Evolutionary conservation across 2,113 vertebrate genomes (phyloP), one percentile per base, ranked within the genome.

Genomic region (Myanophis thanlyinensis): DNA sequence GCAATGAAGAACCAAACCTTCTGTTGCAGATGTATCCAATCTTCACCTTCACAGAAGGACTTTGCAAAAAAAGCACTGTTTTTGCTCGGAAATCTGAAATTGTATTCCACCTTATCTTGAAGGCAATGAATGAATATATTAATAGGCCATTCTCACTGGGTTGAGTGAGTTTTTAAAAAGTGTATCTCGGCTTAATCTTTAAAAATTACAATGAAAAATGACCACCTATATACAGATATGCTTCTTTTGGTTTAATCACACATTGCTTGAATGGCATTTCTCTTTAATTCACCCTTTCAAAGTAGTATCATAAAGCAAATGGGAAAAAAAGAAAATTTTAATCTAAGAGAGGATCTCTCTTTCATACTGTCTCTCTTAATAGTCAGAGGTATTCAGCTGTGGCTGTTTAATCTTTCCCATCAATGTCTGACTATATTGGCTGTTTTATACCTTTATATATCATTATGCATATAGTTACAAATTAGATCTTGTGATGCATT

Each of bases 21-120:
- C 93, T 93, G 22, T 94, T 96, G 94, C 94, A 95, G 96, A 96
- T 96, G 96, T 93, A 56, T 95, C 93, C 97, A 97, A 97, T 95
- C 95, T 97, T 96, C 89, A 8, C 87, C 92, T 94, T 94, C 90
- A 51, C 52, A 0, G 62, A 90, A 94, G 92, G 93, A 89, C 67
- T 91, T 92, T 94, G 86, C 94, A 90, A 95, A 96, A 95, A 96
- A 56, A 91, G 93, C 95, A n/a, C 49, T 91, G 49, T 15, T 89
- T 93, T 94, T 62, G 80, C 92, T 93, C 22, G 35, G 53, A 92
- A 85, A 67, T 94, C n/a, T 92, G 91, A 48, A 95, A 94, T 94
- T 62, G 67, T 53, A 87, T 90, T 93, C 56, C 49, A 59, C n/a
- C 0, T 92, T 90, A 92, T 84, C 51, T 92, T 87, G 49, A 93